phyloP scores from a whole-genome alignment of 2,888 invertebrate species.

The Pheosia gnoma region DNA sequence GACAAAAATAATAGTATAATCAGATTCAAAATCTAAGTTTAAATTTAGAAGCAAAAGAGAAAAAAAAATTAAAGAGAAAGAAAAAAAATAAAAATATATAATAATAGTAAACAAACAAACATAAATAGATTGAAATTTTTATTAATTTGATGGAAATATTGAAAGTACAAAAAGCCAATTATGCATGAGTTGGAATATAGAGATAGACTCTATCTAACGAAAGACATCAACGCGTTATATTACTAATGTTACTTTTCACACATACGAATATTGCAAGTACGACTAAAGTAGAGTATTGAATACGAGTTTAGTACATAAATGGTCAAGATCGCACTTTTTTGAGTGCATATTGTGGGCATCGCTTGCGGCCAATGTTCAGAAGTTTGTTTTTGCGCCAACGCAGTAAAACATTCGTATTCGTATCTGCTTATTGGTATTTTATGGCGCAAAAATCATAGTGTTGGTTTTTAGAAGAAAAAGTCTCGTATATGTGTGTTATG shows the following conservation, averaged over 20 bases:
- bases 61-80: too few relatives aligned
- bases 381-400: conserved; percentile 43
- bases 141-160: neutral
- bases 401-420: conserved; percentile 32
- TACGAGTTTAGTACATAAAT: neutral
- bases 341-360: neutral
- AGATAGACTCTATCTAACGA: neutral
- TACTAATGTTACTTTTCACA: neutral
- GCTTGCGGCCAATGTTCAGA: conserved; percentile 25
- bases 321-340: conserved; percentile 1
- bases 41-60: too few relatives aligned
- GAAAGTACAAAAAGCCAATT: too few relatives aligned
- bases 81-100: too few relatives aligned
- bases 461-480: conserved; percentile 34
- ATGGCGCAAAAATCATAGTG: conserved; percentile 42
- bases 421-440: conserved; percentile 47
- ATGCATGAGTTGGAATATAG: neutral
- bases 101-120: too few relatives aligned
- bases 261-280: neutral
- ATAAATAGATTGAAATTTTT: too few relatives aligned
- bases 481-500: conserved; percentile 27
- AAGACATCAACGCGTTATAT: neutral
- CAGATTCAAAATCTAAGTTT: too few relatives aligned
- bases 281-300: neutral
- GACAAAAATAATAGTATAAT: too few relatives aligned